A percentile compares a stretch with the other conserved stretches of the same genome.
phyloP scores from a whole-genome alignment of 2,113 vertebrate genomes.

The Sylvia atricapilla region DNA sequence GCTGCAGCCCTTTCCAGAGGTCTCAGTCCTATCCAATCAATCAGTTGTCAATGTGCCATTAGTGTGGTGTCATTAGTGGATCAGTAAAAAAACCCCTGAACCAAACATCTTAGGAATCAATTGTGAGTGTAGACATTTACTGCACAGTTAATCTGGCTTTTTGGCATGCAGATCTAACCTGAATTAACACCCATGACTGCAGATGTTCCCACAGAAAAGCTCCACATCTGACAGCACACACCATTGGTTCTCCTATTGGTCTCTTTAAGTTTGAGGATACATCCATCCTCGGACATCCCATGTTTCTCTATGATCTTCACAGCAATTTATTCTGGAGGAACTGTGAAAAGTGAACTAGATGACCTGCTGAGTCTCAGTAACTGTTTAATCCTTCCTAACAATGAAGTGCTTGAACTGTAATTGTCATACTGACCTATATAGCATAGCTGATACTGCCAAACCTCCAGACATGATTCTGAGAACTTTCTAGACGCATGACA shows the following conservation, averaged over 20 bases:
- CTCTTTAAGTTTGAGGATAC: neutral
- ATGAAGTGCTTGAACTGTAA: neutral
- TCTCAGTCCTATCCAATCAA: neutral
- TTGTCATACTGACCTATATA: neutral
- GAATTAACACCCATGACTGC: neutral
- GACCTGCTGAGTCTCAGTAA: neutral
- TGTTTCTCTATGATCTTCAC: neutral
- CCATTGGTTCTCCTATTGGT: accelerated
- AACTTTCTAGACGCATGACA: neutral
- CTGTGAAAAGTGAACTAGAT: neutral
- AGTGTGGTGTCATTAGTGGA: neutral
- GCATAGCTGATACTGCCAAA: neutral
- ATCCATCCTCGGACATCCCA: neutral
- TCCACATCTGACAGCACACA: neutral
- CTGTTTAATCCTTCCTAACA: neutral
- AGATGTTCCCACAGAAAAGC: neutral
- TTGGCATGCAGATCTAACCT: neutral
- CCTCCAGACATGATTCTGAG: neutral
- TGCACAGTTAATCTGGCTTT: neutral
- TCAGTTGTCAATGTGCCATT: neutral
- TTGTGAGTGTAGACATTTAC: neutral
- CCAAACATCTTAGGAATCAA: neutral
- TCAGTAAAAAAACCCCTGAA: neutral
- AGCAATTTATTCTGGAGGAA: neutral
- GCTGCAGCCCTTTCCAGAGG: neutral